Percentiles rank a stretch among this genome's conserved stretches.
These are phyloP conservation scores for Lacerta viridis DNA, from an alignment of 2,797 vertebrate species.

Conservation along the genomic window DNA sequence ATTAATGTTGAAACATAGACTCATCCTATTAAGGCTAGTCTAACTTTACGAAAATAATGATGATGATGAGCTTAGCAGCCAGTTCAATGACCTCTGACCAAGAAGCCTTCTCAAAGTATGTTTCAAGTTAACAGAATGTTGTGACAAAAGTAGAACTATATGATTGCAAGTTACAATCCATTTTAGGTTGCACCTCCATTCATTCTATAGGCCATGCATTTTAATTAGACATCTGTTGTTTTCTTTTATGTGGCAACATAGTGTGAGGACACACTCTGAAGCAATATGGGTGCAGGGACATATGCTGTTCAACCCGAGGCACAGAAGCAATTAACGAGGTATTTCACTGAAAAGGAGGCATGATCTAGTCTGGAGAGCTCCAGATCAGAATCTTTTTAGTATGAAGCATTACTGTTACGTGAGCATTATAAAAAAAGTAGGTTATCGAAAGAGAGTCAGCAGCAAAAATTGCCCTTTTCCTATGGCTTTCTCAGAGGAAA, in stretches of 20 bases:
- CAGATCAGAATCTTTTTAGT: conserved; percentile 52
- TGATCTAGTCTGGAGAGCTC: conserved; percentile 62
- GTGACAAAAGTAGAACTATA: conserved; percentile 57
- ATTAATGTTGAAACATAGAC: conserved; percentile 14
- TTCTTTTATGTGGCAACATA: conserved; percentile 62
- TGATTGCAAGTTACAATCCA: conserved; percentile 58
- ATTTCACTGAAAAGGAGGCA: conserved; percentile 66
- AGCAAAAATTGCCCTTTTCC: conserved; percentile 27
- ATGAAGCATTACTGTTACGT: conserved; percentile 61
- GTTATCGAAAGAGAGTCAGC: conserved; percentile 30
- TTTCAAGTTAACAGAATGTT: conserved; percentile 25
- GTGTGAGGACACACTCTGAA: conserved; percentile 68
- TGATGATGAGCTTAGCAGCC: conserved; percentile 30
- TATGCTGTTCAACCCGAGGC: conserved; percentile 69
- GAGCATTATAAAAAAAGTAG: conserved; percentile 41
- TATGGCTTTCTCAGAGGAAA: conserved; percentile 42
- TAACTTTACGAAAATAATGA: conserved; percentile 20
- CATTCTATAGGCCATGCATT: conserved; percentile 61
- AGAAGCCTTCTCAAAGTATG: conserved; percentile 31
- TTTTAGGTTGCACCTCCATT: conserved; percentile 61
- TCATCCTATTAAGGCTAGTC: accelerated
- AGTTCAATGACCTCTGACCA: conserved; percentile 27
- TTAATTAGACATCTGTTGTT: conserved; percentile 68
- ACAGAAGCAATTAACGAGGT: conserved; percentile 72
- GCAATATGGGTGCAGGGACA: conserved; percentile 73